phyloP scores from a whole-genome alignment of 2,113 vertebrate genomes.

The Deroptyus accipitrinus region DNA sequence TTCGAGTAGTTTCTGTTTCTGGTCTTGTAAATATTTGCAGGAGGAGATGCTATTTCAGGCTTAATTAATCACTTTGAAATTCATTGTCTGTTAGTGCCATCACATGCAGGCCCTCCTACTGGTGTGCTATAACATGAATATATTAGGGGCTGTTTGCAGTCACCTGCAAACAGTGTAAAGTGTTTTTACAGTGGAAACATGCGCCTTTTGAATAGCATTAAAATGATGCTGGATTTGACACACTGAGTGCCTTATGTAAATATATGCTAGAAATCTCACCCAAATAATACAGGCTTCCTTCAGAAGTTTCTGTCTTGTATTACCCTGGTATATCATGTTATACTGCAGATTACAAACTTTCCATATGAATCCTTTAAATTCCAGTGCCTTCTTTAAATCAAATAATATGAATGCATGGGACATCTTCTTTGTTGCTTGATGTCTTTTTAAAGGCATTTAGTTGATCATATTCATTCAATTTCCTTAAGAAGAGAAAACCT shows the following conservation, averaged over 20 bases:
- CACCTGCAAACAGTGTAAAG: not conserved
- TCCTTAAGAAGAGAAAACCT: not conserved
- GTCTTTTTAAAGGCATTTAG: not conserved
- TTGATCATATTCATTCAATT: not conserved
- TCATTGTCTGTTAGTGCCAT: not conserved
- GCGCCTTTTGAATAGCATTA: not conserved
- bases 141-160: not conserved
- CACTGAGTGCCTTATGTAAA: not conserved
- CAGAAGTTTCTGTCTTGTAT: not conserved
- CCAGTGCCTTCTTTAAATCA: not conserved
- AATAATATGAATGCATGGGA: not conserved
- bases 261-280: not conserved
- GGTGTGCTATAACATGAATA: not conserved
- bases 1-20: conserved; percentile 8
- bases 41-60: not conserved
- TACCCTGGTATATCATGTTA: not conserved
- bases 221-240: not conserved
- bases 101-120: not conserved
- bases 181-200: not conserved
- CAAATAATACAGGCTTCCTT: not conserved
- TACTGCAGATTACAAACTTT: not conserved
- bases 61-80: not conserved
- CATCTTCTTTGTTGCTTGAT: not conserved
- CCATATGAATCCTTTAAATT: not conserved
- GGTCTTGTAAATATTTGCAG: conserved; percentile 11